phyloP scores from a whole-genome alignment of 2,113 vertebrate genomes.

The Thomomys bottae region DNA sequence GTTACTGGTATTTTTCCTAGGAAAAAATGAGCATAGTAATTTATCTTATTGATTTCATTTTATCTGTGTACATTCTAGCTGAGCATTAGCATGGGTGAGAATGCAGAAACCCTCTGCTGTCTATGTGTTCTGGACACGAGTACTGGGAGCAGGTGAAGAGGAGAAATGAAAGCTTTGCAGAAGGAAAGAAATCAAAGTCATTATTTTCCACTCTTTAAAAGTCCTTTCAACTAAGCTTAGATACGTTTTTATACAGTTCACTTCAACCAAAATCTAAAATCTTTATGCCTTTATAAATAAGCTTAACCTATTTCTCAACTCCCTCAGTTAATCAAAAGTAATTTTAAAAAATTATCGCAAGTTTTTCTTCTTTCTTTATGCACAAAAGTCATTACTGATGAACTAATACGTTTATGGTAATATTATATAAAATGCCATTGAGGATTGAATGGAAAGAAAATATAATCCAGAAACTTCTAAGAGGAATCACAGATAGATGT shows the following conservation, averaged over 20 bases:
- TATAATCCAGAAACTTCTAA: not conserved
- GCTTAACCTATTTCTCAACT: not conserved
- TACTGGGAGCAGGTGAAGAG: not conserved
- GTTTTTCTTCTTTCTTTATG: not conserved
- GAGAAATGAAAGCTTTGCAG: not conserved
- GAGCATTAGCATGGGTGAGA: not conserved
- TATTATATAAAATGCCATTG: not conserved
- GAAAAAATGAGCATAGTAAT: not conserved
- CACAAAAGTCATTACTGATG: slow-evolving; percentile 1
- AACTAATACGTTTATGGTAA: not conserved
- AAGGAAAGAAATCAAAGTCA: slow-evolving; percentile 14
- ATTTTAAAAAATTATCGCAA: not conserved
- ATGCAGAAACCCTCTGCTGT: not conserved
- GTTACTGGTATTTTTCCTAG: not conserved
- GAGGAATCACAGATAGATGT: not conserved
- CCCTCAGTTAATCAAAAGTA: not conserved
- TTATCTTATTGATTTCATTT: not conserved
- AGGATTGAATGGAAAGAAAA: slow-evolving; percentile 5
- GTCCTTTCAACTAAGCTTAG: not conserved
- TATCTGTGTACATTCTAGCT: not conserved
- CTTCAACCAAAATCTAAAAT: not conserved
- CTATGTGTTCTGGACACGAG: not conserved
- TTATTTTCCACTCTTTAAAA: not conserved
- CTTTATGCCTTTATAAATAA: not conserved
- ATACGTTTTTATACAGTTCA: slow-evolving; percentile 15